Percentiles rank a stretch among this genome's conserved stretches.
These are phyloP conservation scores for Pollachius pollachius DNA, from an alignment of 2,113 vertebrate species.

Conservation along the genomic window DNA sequence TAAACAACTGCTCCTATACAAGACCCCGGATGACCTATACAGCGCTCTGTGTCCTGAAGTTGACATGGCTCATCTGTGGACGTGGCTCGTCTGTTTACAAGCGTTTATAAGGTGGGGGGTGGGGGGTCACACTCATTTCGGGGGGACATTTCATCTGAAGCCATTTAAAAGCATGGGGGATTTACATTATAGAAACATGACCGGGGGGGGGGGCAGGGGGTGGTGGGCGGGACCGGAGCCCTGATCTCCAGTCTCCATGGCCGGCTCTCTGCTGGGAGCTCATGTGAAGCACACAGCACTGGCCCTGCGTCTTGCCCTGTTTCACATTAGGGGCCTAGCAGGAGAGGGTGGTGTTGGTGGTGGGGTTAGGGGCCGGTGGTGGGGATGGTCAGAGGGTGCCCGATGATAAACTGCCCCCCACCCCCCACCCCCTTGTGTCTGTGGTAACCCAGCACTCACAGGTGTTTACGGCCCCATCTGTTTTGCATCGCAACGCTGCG, in stretches of 20 bases:
- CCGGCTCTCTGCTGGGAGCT: too few relatives aligned
- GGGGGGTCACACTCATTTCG: not conserved
- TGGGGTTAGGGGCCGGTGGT: constrained; percentile 10
- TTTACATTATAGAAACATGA: constrained; percentile 30
- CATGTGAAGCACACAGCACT: too few relatives aligned
- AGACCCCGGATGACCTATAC: not conserved
- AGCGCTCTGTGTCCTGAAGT: constrained; percentile 23
- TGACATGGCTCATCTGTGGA: constrained; percentile 23
- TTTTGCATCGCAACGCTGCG: constrained; percentile 50
- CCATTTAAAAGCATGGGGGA: constrained; percentile 17
- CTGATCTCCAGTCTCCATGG: too few relatives aligned
- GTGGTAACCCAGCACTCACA: constrained; percentile 59
- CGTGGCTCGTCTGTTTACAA: constrained; percentile 29
- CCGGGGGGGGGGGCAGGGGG: not conserved
- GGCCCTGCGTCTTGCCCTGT: too few relatives aligned
- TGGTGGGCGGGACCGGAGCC: too few relatives aligned
- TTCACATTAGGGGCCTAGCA: too few relatives aligned
- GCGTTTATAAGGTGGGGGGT: constrained; percentile 13
- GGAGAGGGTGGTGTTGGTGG: constrained; percentile 6
- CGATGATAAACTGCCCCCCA: constrained; percentile 47
- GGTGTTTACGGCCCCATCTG: constrained; percentile 76
- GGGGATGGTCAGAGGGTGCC: constrained; percentile 51
- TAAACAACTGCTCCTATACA: constrained; percentile 15
- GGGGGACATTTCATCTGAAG: constrained; percentile 13
- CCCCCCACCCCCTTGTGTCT: constrained; percentile 35